Conservation (phyloP, 2,113 vertebrate species). For the Campylomormyrus tamandua region DNA sequence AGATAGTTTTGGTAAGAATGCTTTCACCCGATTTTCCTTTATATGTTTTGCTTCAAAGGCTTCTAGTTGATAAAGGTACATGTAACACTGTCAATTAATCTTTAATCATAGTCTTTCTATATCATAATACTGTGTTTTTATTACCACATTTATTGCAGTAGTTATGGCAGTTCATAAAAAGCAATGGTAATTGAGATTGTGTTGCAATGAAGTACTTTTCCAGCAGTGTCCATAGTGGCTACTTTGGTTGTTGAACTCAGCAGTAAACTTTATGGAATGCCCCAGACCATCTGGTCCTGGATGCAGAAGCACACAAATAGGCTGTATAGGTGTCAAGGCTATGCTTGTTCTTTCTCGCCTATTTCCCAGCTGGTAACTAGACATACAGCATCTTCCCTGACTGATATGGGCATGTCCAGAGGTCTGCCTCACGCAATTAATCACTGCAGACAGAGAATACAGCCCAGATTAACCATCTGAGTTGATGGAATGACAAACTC, state of each 20-base stretch:
- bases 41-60: neutral
- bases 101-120: neutral
- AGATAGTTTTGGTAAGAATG: neutral
- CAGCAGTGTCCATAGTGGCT: neutral
- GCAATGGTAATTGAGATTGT: neutral
- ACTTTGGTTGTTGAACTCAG: constrained; percentile 4
- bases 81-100: neutral
- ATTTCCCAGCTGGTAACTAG: constrained; percentile 13
- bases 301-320: neutral
- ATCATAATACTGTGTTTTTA: neutral
- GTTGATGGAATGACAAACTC: neutral
- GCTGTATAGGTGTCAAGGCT: neutral
- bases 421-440: neutral
- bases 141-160: neutral
- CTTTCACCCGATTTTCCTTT: neutral
- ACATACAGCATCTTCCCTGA: neutral
- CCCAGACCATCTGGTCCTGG: constrained; percentile 27
- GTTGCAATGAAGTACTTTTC: neutral
- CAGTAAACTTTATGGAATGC: constrained; percentile 34
- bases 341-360: neutral
- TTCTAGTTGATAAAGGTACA: neutral
- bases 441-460: neutral
- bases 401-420: neutral
- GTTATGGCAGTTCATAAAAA: neutral
- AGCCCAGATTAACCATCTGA: neutral